Conservation (phyloP, 2,797 vertebrate species). For the Diceros bicornis region DNA sequence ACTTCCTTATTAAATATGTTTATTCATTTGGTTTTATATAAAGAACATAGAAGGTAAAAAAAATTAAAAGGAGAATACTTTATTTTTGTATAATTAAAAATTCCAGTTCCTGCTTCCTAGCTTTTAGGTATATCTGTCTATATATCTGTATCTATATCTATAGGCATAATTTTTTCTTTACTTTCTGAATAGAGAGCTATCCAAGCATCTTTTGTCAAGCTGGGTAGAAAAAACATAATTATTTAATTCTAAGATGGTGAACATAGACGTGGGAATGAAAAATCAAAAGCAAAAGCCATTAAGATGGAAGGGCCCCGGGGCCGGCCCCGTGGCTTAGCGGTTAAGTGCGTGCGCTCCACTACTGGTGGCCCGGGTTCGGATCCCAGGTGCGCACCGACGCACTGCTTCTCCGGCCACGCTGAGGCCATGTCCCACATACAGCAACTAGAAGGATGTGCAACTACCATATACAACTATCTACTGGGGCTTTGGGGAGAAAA, state of each 20-base stretch:
- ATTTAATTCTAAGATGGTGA: not conserved
- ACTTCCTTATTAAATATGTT: not conserved
- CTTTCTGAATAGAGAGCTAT: constrained; percentile 14
- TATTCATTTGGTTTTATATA: constrained; percentile 8
- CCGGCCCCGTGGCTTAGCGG: no score
- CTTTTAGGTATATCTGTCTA: not conserved
- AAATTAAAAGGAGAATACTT: not conserved
- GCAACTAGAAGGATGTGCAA: no score
- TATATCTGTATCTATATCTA: not conserved
- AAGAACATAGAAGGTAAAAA: not conserved
- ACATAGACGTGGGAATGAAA: constrained; percentile 4
- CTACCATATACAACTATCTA: no score
- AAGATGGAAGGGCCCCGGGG: not conserved
- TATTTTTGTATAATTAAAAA: constrained; percentile 35
- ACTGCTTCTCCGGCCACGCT: no score
- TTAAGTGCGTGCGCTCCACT: no score
- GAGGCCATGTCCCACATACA: no score
- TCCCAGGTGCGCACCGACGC: no score
- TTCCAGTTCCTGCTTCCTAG: not conserved
- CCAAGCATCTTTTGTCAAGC: not conserved
- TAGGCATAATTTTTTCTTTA: not conserved
- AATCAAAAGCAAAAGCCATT: not conserved
- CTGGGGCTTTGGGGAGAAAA: no score
- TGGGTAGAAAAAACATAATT: not conserved
- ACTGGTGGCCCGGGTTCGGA: no score